A percentile compares a stretch with the other conserved stretches of the same genome.
These are phyloP conservation scores for Epinotia ramella DNA, from an alignment of 2,888 invertebrate species.

Conservation along the genomic window DNA sequence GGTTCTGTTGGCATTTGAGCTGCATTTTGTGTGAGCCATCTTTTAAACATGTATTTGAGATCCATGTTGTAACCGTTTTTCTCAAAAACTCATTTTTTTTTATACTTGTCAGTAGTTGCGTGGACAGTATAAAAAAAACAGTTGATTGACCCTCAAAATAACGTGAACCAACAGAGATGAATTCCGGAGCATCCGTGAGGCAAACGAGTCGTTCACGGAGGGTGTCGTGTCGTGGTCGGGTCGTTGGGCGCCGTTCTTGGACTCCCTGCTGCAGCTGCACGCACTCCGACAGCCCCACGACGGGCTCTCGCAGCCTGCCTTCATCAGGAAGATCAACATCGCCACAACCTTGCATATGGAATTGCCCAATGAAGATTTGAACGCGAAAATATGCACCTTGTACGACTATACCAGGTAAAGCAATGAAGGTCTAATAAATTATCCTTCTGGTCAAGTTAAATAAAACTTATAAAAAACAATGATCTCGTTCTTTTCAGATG, in stretches of 20 bases:
- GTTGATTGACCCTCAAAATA: not conserved
- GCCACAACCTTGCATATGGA: constrained; percentile 32
- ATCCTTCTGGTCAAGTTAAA: too few species aligned
- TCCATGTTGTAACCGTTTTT: too few species aligned
- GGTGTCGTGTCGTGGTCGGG: constrained; percentile 86
- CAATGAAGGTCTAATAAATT: not conserved
- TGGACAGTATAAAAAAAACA: too few species aligned
- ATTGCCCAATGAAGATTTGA: not conserved
- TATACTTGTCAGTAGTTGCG: too few species aligned
- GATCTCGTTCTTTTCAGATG: constrained; percentile 55
- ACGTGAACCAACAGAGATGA: constrained; percentile 54
- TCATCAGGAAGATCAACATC: constrained; percentile 53
- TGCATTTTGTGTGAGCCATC: too few species aligned
- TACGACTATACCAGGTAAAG: constrained; percentile 14
- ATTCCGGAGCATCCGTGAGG: constrained; percentile 56
- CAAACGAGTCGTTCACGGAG: constrained; percentile 52
- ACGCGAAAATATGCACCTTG: not conserved
- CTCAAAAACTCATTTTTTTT: not conserved
- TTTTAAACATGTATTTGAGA: too few species aligned
- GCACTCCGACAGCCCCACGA: constrained; percentile 85
- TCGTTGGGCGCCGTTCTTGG: constrained; percentile 93
- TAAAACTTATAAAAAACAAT: not conserved
- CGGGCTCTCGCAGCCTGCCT: constrained; percentile 86
- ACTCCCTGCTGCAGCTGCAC: constrained; percentile 91
- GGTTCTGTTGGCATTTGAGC: too few species aligned